Percentiles rank a stretch among this genome's conserved stretches.
Evolutionary conservation across 1,140 invertebrate genomes (phyloP).

Genomic region (Listronotus oregonensis): DNA sequence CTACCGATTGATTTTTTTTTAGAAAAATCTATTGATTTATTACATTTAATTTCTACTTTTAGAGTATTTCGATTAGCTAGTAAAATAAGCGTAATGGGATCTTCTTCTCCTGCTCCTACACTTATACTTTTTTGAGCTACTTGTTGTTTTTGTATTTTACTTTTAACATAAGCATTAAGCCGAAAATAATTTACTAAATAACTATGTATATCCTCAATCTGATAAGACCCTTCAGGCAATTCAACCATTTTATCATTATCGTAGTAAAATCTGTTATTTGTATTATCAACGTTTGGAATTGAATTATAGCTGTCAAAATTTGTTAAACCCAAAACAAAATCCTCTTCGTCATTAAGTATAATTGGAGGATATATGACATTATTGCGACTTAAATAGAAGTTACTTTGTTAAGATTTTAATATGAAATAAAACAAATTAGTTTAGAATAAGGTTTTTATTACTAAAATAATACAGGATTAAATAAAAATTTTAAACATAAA

Average conservation of each 20-base stretch:
- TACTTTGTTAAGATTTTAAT: too few relatives aligned
- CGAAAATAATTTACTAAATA: neutral
- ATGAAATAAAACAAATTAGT: too few relatives aligned
- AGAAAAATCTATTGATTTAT: neutral
- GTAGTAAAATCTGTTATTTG: neutral
- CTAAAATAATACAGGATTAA: neutral
- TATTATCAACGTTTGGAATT: neutral
- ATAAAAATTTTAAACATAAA: too few relatives aligned
- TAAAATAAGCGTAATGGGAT: too few relatives aligned
- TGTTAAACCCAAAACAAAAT: neutral
- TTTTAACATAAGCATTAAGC: too few relatives aligned
- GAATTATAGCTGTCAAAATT: neutral
- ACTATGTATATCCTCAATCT: neutral
- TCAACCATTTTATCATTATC: neutral
- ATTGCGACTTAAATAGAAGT: too few relatives aligned
- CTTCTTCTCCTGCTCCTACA: neutral
- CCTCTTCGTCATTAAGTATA: too few relatives aligned
- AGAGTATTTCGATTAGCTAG: neutral
- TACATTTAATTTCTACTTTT: constrained; percentile 4
- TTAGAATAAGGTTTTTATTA: too few relatives aligned
- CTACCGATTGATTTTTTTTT: neutral
- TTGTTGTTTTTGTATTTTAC: neutral
- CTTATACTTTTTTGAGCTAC: neutral
- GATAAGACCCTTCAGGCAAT: neutral
- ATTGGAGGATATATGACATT: too few relatives aligned